Evolutionary conservation across 2,113 vertebrate species (phyloP).

Genomic region (Hepsetus odoe): DNA sequence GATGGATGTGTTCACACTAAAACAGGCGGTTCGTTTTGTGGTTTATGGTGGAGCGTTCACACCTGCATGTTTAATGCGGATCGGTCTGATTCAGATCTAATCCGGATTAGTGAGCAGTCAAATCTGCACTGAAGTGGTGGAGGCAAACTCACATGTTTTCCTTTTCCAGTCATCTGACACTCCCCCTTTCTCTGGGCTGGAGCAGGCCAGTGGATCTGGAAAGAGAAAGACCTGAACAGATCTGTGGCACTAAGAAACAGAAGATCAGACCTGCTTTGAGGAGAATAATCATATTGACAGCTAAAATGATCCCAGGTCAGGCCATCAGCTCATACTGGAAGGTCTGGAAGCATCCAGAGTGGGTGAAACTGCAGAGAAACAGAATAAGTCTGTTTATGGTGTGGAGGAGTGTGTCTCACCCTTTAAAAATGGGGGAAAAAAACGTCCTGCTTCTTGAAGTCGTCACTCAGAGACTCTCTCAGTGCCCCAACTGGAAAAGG

Average conservation of each 20-base stretch:
- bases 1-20: no score
- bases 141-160: constrained; percentile 72
- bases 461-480: no score
- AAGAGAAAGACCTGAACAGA: constrained; percentile 5
- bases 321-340: no score
- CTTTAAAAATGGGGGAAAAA: not conserved
- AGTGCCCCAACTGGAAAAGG: no score
- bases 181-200: constrained; percentile 79
- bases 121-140: not conserved
- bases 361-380: not conserved
- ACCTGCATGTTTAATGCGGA: no score
- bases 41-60: no score
- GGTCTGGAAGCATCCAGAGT: not conserved
- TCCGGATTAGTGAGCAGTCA: no score
- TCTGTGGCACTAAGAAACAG: not conserved
- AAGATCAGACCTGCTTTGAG: no score
- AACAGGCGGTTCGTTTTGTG: no score
- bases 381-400: not conserved
- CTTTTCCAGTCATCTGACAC: constrained; percentile 84
- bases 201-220: constrained; percentile 84
- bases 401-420: not conserved
- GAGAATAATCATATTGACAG: no score
- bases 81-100: no score
- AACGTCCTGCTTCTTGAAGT: no score
- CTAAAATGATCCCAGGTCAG: not conserved